These are phyloP conservation scores for Myopa tessellatipennis DNA, from an alignment of 2,888 invertebrate genomes.

Conservation along the genomic window DNA sequence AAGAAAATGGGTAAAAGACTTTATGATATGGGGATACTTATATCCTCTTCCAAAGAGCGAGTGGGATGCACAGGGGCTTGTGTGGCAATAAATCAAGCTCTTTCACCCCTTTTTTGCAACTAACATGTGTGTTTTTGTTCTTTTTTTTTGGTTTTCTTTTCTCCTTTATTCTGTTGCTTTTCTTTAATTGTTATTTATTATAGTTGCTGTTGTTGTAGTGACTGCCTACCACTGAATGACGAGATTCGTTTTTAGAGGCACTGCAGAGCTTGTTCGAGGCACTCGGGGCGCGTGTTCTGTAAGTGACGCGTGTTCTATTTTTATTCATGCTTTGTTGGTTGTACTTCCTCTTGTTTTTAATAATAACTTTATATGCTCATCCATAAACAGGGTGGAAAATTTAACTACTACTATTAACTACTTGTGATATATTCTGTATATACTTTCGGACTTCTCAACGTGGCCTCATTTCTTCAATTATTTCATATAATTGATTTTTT, in stretches of 20 bases:
- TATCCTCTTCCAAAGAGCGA: background rate
- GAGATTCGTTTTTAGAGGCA: constrained; percentile 3
- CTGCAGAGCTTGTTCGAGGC: constrained; percentile 16
- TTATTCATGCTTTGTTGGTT: constrained; percentile 37
- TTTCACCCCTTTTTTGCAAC: constrained; percentile 24
- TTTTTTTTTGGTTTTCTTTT: background rate
- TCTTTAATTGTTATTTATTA: background rate
- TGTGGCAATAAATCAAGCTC: constrained; percentile 22
- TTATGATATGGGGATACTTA: background rate
- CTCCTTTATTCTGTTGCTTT: background rate
- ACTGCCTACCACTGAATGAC: background rate
- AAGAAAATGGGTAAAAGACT: constrained; percentile 1
- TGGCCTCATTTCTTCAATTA: constrained; percentile 34
- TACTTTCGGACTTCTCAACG: background rate
- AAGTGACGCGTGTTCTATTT: constrained; percentile 40
- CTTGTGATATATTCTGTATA: background rate
- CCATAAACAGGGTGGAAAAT: background rate
- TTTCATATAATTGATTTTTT: constrained; percentile 14
- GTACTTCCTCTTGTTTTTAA: constrained; percentile 42
- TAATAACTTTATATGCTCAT: constrained; percentile 3
- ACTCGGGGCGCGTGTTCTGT: constrained; percentile 31
- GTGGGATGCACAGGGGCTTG: background rate
- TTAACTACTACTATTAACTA: no score
- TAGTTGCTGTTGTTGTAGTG: no score
- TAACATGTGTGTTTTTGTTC: background rate